Base-by-base conservation (phyloP, 92 coral and sea anemone genomes). In the Plumapathes pennacea region DNA sequence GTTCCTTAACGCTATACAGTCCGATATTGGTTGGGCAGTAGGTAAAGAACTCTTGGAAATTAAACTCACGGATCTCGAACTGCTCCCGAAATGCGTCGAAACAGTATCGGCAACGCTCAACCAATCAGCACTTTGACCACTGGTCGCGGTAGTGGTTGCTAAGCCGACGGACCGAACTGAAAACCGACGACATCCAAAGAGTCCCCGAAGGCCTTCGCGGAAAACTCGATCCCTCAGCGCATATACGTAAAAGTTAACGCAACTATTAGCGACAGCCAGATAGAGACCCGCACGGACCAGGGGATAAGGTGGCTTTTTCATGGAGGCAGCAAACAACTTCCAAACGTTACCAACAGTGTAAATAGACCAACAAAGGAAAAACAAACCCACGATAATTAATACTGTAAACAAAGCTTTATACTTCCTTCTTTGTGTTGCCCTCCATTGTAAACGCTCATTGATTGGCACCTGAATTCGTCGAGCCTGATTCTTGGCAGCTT, bases 211-310 rank as follows among this genome's bases (percentile, higher is more conserved):
- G 5, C 77, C 77, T 28, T 37, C 30, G 25, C 70, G 41, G 38
- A 70, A 70, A 13, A 59, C 50, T 28, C 50, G 43, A 44, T 70
- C 77, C 29, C 77, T 60, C 6, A 58, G 3, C 27, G 77, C 77
- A 59, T 70, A 70, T 9, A 70, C 44, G 5, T 70, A 70, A 27
- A 70, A 70, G 36, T 70, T 70, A n/a, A 70, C 44, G 19, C 70
- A 45, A 25, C 77, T 70, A 57, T 70, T 70, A 0, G 70, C 46
- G 4, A 70, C 57, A 26, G 77, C 77, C 14, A 70, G 68, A 45
- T 58, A 70, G 23, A 70, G 36, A 5, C 77, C 77, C 33, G 39
- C 11, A 26, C 77, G 55, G 38, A 70, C 70, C 23, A 70, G n/a
- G 19, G 57, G 67, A 20, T 67, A 25, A 1, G 77, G 77, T 25